Conservation (phyloP, 2,888 invertebrate genomes). For the Spodoptera exigua region DNA sequence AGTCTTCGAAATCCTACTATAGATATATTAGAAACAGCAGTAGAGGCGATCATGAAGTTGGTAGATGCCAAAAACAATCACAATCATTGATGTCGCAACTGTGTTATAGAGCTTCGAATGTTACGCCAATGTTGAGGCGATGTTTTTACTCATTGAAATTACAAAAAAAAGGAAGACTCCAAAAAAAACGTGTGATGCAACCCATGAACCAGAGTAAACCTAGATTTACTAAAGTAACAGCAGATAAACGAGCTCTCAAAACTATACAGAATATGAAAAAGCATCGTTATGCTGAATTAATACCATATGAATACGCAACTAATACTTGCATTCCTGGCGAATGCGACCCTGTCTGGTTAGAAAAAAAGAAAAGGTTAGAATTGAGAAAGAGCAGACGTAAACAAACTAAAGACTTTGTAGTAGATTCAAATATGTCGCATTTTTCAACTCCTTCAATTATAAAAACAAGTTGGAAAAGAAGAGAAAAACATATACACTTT, state of each 20-base stretch:
- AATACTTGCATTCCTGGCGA: constrained; percentile 62
- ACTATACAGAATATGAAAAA: constrained; percentile 44
- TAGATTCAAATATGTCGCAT: constrained; percentile 35
- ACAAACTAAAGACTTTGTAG: constrained; percentile 34
- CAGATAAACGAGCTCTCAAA: constrained; percentile 26
- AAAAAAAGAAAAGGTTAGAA: constrained; percentile 38
- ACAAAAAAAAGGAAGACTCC: constrained; percentile 52
- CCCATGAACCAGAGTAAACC: constrained; percentile 46
- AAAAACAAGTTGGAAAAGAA: constrained; percentile 30
- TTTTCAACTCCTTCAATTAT: constrained; percentile 42
- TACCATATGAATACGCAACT: constrained; percentile 66
- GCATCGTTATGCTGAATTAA: constrained; percentile 37
- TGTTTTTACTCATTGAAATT: constrained; percentile 68
- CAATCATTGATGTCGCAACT: constrained; percentile 45
- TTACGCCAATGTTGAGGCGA: constrained; percentile 56
- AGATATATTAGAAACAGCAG: constrained; percentile 35
- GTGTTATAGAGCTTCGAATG: constrained; percentile 45
- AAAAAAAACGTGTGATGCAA: constrained; percentile 28
- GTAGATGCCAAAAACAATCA: constrained; percentile 26
- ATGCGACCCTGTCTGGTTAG: constrained; percentile 60
- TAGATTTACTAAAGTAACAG: constrained; percentile 38
- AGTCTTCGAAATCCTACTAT: constrained; percentile 24
- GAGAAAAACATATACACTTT: constrained; percentile 33
- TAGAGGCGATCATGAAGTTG: constrained; percentile 15
- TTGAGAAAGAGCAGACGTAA: constrained; percentile 52